phyloP scores from a whole-genome alignment of 2,113 vertebrate genomes.

The Synchiropus splendidus region DNA sequence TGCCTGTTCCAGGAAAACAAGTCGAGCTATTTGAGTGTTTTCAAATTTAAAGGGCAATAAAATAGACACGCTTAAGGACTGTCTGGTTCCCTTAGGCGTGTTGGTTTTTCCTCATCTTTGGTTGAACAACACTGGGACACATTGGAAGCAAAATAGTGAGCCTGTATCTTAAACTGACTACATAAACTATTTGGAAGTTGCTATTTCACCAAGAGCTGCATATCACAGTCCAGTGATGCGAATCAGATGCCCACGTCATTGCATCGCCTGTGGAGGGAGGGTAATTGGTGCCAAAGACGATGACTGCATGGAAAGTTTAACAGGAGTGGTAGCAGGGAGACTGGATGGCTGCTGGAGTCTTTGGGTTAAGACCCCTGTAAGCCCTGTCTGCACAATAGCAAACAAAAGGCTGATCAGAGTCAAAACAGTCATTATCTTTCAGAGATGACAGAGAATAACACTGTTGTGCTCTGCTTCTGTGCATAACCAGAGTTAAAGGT shows the following conservation, averaged over 20 bases:
- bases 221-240: conserved; percentile 6
- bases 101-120: conserved; percentile 21
- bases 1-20: conserved; percentile 42
- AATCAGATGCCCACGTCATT: conserved; percentile 18
- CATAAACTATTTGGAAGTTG: neutral
- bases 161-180: too few relatives aligned
- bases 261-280: conserved; percentile 18
- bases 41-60: conserved; percentile 52
- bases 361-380: conserved; percentile 48
- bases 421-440: conserved; percentile 54
- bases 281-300: conserved; percentile 36
- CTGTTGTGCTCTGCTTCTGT: conserved; percentile 1
- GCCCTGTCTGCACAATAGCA: conserved; percentile 35
- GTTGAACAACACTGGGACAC: too few relatives aligned
- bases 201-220: conserved; percentile 6
- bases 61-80: conserved; percentile 31
- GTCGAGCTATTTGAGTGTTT: conserved; percentile 34
- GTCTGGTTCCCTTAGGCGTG: conserved; percentile 41
- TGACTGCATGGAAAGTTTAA: conserved; percentile 36
- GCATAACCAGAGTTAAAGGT: neutral
- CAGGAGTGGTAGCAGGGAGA: conserved; percentile 29
- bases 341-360: conserved; percentile 42
- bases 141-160: too few relatives aligned
- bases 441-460: conserved; percentile 32
- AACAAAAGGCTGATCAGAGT: conserved; percentile 38